A percentile compares a stretch with the other conserved stretches of the same genome.
Evolutionary conservation across 1,140 invertebrate species (phyloP).

Genomic region (Propsilocerus akamusi): DNA sequence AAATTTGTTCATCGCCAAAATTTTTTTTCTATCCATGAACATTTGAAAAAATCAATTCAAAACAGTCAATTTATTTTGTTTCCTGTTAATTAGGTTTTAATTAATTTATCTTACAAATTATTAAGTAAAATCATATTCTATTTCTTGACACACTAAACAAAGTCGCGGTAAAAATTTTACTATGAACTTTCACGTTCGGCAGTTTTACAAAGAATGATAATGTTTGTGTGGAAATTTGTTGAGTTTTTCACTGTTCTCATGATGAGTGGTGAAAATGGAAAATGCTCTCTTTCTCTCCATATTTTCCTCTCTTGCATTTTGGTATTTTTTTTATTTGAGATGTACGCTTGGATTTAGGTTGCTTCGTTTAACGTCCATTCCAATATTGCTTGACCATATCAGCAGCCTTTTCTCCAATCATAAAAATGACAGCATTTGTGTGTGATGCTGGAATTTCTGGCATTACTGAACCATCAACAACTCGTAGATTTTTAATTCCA

Average conservation of each 20-base stretch:
- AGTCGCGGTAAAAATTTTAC: no score
- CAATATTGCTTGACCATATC: conserved; percentile 40
- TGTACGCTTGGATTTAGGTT: not conserved
- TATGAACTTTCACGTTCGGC: no score
- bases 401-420: conserved; percentile 42
- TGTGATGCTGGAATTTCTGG: conserved; percentile 38
- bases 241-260: not conserved
- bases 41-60: no score
- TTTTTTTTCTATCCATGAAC: no score
- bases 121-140: no score
- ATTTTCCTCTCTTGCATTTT: not conserved
- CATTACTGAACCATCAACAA: conserved; percentile 56
- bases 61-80: no score
- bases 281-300: not conserved
- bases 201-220: no score
- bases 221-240: no score
- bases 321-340: not conserved
- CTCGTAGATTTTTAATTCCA: conserved; percentile 43
- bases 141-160: no score
- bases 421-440: conserved; percentile 37
- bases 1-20: no score
- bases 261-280: not conserved
- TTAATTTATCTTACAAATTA: no score
- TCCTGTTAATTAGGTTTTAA: no score
- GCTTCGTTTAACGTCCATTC: conserved; percentile 14